Evolutionary conservation across 2,888 invertebrate species (phyloP), one percentile per base, ranked within the genome.

Genomic region (Eupithecia exiguata): DNA sequence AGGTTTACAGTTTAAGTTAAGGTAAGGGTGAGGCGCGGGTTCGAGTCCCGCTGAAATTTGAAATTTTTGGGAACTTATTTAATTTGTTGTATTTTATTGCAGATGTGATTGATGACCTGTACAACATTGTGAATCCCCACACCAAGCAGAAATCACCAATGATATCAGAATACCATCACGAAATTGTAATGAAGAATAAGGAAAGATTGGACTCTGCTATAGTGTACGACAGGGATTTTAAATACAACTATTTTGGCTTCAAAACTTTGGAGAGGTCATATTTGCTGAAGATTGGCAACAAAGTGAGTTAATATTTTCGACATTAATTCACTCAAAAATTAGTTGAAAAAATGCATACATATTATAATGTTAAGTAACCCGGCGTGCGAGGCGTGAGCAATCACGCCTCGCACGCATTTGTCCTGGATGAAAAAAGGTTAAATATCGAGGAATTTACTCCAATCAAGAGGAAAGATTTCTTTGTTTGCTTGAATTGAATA

Each of bases 181-280:
- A 97, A 46, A 96, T 99, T 68, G 96, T 99, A 16, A 96, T 97
- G 94, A 95, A 97, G 74, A 96, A 99, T 92, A 97, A 98, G n/a
- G 98, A 98, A 84, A 95, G 96, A 77, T 93, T 99, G 69, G 98
- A 99, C 91, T 98, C 99, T 0, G 97, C 98, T 30, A 99, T 99
- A 82, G 98, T 99, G 61, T 99, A 99, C 90, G 99, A 99, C 87
- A 96, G 99, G 82, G 99, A 99, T 91, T 99, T 98, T 90, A 97
- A 96, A 75, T 99, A 99, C 92, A 99, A 98, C 87, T 99, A 98
- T 89, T 99, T 99, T 95, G 99, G 99, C n/a, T 99, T 99, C 87
- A 99, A 99, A 95, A 99, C 99, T 0, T 92, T 99, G 71, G 99
- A 99, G 87, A 95, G 98, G 66, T 99, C 99, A 0, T 99, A 99